Base-by-base conservation (phyloP, 2,113 vertebrate genomes). In the Pteronura brasiliensis region DNA sequence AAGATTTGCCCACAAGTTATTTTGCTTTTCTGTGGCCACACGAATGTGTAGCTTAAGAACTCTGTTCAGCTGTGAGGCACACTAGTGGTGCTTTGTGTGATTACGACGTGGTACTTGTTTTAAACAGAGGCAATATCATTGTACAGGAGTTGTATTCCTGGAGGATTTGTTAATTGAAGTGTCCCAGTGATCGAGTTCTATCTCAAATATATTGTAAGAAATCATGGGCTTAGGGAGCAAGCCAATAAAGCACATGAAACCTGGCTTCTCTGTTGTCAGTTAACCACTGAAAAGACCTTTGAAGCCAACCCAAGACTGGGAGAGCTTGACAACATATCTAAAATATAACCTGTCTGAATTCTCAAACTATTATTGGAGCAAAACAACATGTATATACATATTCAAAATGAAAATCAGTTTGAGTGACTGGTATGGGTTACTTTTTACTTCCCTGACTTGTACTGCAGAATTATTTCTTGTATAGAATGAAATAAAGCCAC, bases 1-100 rank as follows among this genome's bases (percentile, higher is more conserved):
- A 55, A 93, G 12, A 39, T 25, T 93, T 97, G 82, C 20, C 92
- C 72, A 86, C 63, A 95, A 95, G 77, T 96, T 96, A 91, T 96
- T 97, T 96, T 96, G 83, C 25, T 97, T 36, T 82, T 95, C 39
- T n/a, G 3, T 96, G 59, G 65, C 39, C 92, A 96, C 79, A 95
- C 59, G 93, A 94, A 96, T 86, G 25, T 92, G 86, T 96, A 89
- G 34, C 94, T 96, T 97, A 98, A 92, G 93, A 97, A 96, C 92
- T 95, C 71, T 90, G 44, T 93, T 95, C 47, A 96, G 81, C 57
- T 95, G 8, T 39, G 42, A 82, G 31, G 36, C 34, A 96, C 25
- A 89, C 83, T 91, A 92, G 14, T 74, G 36, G 52, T 93, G 27
- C 44, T 72, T 96, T 96, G 65, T 93, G 39, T 95, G 77, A 85